A percentile compares a stretch with the other conserved stretches of the same genome.
Conservation (phyloP, 2,113 vertebrate genomes). For the Nyctibius bracteatus region DNA sequence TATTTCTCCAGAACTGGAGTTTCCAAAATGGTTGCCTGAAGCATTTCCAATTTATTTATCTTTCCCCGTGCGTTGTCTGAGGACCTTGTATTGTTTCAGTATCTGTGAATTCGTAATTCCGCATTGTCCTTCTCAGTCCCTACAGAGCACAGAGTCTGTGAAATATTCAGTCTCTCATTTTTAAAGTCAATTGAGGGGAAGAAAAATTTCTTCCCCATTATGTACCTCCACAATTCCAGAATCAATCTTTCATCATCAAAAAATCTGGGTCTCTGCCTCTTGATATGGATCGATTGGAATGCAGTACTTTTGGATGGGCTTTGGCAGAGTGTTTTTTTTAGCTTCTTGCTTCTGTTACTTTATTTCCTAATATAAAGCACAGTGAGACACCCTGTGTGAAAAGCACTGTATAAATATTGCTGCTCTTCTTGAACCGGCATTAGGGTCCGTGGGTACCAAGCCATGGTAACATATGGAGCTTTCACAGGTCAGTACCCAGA, state of each 20-base stretch:
- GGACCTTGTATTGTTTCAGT: not conserved
- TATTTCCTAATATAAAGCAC: constrained; percentile 7
- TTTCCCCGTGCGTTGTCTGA: not conserved
- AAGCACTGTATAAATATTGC: not conserved
- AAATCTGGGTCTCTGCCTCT: not conserved
- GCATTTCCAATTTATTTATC: not conserved
- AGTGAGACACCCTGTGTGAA: not conserved
- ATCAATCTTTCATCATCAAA: not conserved
- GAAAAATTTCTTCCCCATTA: not conserved
- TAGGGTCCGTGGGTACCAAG: constrained; percentile 37
- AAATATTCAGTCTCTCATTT: not conserved
- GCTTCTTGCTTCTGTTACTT: not conserved
- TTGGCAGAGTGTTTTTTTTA: not conserved
- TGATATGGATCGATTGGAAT: constrained; percentile 40
- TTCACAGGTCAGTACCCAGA: constrained; percentile 4
- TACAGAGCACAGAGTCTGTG: not conserved
- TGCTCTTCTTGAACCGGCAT: not conserved
- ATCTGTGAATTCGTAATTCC: not conserved
- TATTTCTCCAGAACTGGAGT: not conserved
- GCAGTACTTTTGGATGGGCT: not conserved
- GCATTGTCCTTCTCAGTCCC: not conserved
- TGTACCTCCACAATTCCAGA: not conserved
- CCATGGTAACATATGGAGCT: not conserved
- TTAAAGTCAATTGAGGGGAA: not conserved
- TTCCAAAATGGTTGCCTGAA: not conserved